These are phyloP conservation scores for Odontomachus brunneus DNA, from an alignment of 1,140 invertebrate species.

Conservation along the genomic window DNA sequence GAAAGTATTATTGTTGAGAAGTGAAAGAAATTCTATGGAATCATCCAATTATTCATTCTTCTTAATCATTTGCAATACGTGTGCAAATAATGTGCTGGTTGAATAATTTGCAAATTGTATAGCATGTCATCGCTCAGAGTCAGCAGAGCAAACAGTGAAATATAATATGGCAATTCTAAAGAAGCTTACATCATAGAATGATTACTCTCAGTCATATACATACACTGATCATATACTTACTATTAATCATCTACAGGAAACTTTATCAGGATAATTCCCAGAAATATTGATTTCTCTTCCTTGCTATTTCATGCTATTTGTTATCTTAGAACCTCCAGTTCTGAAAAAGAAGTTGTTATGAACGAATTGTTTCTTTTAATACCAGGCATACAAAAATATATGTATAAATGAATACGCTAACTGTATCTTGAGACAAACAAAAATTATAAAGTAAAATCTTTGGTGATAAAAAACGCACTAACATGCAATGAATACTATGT, in stretches of 20 bases:
- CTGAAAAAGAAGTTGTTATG: no score
- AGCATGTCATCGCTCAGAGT: background rate
- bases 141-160: background rate
- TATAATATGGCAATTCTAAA: background rate
- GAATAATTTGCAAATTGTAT: conserved; percentile 7
- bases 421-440: conserved; percentile 64
- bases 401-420: background rate
- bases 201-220: conserved; percentile 10
- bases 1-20: no score
- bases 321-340: no score
- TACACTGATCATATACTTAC: background rate
- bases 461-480: conserved; percentile 69
- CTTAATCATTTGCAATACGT: background rate
- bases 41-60: no score
- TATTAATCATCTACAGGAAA: conserved; percentile 33
- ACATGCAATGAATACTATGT: conserved; percentile 76
- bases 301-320: no score
- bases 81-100: background rate
- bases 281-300: background rate
- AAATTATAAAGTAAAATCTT: conserved; percentile 62
- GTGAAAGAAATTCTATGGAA: no score
- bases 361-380: no score
- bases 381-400: no score
- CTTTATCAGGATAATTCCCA: conserved; percentile 29
- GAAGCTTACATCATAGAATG: conserved; percentile 6